Evolutionary conservation across 2,888 invertebrate genomes (phyloP).

Genomic region (Agriopis leucophaearia): DNA sequence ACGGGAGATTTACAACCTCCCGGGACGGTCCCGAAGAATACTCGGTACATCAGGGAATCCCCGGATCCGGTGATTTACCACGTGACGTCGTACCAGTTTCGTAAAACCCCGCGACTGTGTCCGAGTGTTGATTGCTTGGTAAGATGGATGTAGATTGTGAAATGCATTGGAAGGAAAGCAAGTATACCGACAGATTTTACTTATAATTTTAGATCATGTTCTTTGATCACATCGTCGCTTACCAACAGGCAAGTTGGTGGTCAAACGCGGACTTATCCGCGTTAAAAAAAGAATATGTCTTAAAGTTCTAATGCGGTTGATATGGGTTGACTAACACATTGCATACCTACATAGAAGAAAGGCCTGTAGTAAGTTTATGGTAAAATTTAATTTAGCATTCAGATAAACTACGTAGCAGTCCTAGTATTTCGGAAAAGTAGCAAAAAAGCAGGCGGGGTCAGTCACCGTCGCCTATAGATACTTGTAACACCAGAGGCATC

Average conservation of each 20-base stretch:
- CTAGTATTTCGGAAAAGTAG: too few relatives aligned
- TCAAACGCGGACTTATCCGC: too few relatives aligned
- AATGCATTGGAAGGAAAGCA: constrained; percentile 8
- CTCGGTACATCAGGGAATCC: constrained; percentile 11
- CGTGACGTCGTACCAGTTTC: constrained; percentile 18
- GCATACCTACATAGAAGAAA: too few relatives aligned
- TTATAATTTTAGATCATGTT: not conserved
- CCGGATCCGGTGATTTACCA: constrained; percentile 30
- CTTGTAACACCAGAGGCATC: too few relatives aligned
- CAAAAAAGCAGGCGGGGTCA: too few relatives aligned
- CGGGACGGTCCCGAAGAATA: constrained; percentile 47
- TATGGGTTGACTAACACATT: not conserved
- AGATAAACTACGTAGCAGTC: too few relatives aligned
- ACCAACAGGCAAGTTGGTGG: too few relatives aligned
- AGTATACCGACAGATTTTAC: not conserved
- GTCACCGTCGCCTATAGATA: too few relatives aligned
- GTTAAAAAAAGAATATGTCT: too few relatives aligned
- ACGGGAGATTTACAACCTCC: constrained; percentile 55
- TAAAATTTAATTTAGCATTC: too few relatives aligned
- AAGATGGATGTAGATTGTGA: constrained; percentile 18
- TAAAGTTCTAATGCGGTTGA: not conserved
- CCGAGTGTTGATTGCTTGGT: constrained; percentile 17
- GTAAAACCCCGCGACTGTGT: constrained; percentile 13
- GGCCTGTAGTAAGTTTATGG: too few relatives aligned
- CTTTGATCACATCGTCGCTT: too few relatives aligned